These are phyloP conservation scores for Phasia obesa DNA, from an alignment of 2,888 invertebrate genomes.

Conservation along the genomic window DNA sequence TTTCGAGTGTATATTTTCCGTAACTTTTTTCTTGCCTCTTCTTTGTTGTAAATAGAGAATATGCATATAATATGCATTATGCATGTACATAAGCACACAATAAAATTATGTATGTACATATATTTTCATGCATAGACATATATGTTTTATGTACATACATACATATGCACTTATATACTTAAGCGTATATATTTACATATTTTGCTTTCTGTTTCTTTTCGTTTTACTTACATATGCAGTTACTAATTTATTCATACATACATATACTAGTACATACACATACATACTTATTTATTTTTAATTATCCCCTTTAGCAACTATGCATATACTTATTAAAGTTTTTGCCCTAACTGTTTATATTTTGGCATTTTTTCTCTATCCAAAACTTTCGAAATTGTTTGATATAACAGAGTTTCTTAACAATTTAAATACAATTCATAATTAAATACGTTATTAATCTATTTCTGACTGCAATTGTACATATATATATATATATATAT, in stretches of 20 bases:
- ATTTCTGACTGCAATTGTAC: no score
- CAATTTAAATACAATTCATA: no score
- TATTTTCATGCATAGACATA: background rate
- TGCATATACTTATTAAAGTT: slow-evolving; percentile 23
- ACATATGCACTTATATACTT: background rate
- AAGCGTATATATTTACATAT: background rate
- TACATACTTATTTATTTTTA: background rate
- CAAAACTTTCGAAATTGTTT: background rate
- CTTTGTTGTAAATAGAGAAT: slow-evolving; percentile 34
- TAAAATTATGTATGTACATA: background rate
- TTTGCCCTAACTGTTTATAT: slow-evolving; percentile 13
- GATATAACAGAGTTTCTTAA: no score
- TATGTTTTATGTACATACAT: background rate
- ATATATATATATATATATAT: no score
- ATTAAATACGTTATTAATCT: no score
- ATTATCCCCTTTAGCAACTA: background rate
- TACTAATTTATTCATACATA: background rate
- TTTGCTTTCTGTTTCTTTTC: background rate
- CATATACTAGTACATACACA: background rate
- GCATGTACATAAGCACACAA: slow-evolving; percentile 15
- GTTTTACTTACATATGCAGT: background rate
- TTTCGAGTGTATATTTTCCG: slow-evolving; percentile 25
- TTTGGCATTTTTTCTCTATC: background rate
- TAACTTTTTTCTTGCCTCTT: slow-evolving; percentile 20
- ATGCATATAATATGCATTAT: slow-evolving; percentile 54